Percentiles rank a stretch among this genome's conserved stretches.
Conservation (phyloP, 2,888 invertebrate genomes). For the Ormyrus rosae region DNA sequence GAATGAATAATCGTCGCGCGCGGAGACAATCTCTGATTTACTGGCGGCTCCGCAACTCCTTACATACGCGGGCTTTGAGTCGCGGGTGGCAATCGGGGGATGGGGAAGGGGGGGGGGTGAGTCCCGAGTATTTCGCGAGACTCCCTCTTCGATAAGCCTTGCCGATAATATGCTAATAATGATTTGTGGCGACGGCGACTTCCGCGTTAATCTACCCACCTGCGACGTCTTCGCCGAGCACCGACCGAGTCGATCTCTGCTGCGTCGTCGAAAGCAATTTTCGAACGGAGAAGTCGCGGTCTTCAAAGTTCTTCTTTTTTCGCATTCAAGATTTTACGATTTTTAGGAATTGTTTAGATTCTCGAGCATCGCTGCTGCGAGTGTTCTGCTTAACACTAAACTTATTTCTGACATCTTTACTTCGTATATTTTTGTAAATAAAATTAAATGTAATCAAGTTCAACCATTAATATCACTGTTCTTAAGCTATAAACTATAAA, state of each 20-base stretch:
- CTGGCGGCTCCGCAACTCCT: conserved; percentile 54
- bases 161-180: conserved; percentile 73
- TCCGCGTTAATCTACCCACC: conserved; percentile 64
- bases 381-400: too few species aligned
- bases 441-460: too few species aligned
- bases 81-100: not conserved
- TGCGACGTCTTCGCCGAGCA: too few species aligned
- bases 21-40: conserved; percentile 69
- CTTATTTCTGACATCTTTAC: too few species aligned
- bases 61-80: conserved; percentile 43
- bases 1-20: conserved; percentile 69
- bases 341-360: not conserved
- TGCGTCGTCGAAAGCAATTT: conserved; percentile 55
- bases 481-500: too few species aligned
- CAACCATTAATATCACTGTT: too few species aligned
- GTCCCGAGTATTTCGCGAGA: conserved; percentile 24
- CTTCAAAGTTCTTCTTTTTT: not conserved
- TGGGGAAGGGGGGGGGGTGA: not conserved
- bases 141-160: conserved; percentile 65
- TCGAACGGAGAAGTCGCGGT: conserved; percentile 11
- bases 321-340: not conserved
- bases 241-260: too few species aligned
- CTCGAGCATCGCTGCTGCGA: too few species aligned
- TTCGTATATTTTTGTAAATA: too few species aligned
- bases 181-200: conserved; percentile 68